Evolutionary conservation across 2,797 vertebrate genomes (phyloP), one percentile per base, ranked within the genome.

Genomic region (Urophycis tenuis): DNA sequence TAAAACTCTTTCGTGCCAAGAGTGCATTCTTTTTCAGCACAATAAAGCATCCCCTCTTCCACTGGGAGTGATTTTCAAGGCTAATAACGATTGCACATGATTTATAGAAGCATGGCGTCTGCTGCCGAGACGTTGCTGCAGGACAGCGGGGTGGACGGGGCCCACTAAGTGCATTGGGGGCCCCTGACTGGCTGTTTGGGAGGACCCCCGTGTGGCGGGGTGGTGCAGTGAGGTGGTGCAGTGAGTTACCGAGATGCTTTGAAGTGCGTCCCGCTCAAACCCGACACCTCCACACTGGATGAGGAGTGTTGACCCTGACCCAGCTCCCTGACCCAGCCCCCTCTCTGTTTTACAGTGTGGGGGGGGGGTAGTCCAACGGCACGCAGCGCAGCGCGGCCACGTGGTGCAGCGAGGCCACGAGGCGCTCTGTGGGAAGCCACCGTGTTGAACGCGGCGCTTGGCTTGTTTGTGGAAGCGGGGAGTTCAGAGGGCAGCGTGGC

Each of bases 101-200:
- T 73, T 83, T 81, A 74, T 81, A 84, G 32, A 74, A 74, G 41
- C 81, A 45, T 78, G 73, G 74, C 53, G 79, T 79, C 79, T 85
- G 73, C 69, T 72, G 71, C 77, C 75, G 74, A 77, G 15, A 49
- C 36, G 67, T 75, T 75, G 74, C 80, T 80, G 36, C 60, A 14
- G 67, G 41, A 49, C 72, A 25, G 74, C 34, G 45, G 39, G 71
- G 22, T 17, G 70, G 39, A 25, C 80, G 31, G 14, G 29, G 17
- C 33, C 80, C 60, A 78, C 33, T 81, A 71, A 74, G 67, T 35
- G 75, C 75, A 82, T 84, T 81, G 78, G 41, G 41, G 41, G 71
- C 77, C 17, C 72, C 32, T 41, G 81, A 80, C 79, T 74, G 9
- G n/a, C 49, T 74, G 10, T 82, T 79, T 15, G 70, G 78, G 31